Percentiles rank a stretch among this genome's conserved stretches.
phyloP scores from a whole-genome alignment of 2,888 invertebrate species.

The Acrocyrtus sp. region DNA sequence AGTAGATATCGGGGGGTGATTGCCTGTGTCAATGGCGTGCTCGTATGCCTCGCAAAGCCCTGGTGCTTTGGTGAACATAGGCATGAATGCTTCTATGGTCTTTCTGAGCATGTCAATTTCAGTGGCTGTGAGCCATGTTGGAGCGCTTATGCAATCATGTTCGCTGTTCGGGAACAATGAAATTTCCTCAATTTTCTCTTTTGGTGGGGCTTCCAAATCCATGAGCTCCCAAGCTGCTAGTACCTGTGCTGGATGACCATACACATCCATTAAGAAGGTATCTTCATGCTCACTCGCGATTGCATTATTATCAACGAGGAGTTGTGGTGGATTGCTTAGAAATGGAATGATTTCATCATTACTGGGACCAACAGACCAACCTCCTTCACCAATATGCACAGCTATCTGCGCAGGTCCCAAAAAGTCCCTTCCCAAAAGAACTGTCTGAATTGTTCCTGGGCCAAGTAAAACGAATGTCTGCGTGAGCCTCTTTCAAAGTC shows the following conservation, averaged over 20 bases:
- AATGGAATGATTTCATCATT: constrained; percentile 1
- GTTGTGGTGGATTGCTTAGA: background rate
- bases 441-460: background rate
- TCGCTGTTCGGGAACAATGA: background rate
- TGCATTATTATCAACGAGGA: background rate
- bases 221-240: constrained; percentile 6
- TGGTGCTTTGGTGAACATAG: constrained; percentile 29
- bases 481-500: background rate
- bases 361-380: constrained; percentile 3
- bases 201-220: too few relatives aligned
- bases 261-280: background rate
- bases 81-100: background rate
- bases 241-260: background rate
- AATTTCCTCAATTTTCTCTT: background rate
- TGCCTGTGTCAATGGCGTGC: constrained; percentile 43
- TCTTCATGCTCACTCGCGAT: background rate
- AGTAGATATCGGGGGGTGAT: constrained; percentile 20
- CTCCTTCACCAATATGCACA: constrained; percentile 1
- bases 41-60: constrained; percentile 26
- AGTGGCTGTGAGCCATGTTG: background rate
- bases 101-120: background rate
- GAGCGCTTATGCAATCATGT: background rate
- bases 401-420: background rate
- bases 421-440: constrained; percentile 13
- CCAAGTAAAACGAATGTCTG: constrained; percentile 1